phyloP scores from a whole-genome alignment of 1,140 invertebrate species.

The Subanguina moxae region DNA sequence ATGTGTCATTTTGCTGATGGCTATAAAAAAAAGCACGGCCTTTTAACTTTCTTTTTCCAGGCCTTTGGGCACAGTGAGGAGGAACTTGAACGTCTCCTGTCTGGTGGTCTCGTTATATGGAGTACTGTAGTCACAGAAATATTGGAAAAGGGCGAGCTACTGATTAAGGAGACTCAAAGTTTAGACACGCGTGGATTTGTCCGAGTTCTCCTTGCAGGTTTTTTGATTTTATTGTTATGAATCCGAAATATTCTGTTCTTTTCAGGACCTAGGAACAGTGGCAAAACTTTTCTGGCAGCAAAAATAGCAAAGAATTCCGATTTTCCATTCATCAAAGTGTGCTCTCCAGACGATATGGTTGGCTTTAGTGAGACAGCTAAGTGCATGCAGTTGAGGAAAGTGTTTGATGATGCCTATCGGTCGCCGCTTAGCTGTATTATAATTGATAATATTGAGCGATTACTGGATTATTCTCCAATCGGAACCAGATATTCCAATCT shows the following conservation, averaged over 20 bases:
- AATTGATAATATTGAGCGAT: slow-evolving; percentile 27
- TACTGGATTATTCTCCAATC: slow-evolving; percentile 93
- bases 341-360: slow-evolving; percentile 62
- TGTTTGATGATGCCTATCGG: neutral
- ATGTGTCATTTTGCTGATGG: slow-evolving; percentile 79
- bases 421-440: neutral
- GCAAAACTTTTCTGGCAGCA: slow-evolving; percentile 92
- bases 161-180: slow-evolving; percentile 70
- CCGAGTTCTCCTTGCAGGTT: slow-evolving; percentile 32
- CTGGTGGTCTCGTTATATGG: slow-evolving; percentile 84
- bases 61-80: slow-evolving; percentile 64
- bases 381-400: neutral
- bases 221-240: too few relatives aligned
- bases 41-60: slow-evolving; percentile 35
- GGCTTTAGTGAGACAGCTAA: slow-evolving; percentile 70
- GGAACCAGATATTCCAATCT: slow-evolving; percentile 92
- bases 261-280: slow-evolving; percentile 58
- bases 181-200: neutral
- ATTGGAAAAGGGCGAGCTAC: slow-evolving; percentile 81
- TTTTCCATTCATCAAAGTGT: slow-evolving; percentile 85
- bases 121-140: slow-evolving; percentile 78
- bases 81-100: slow-evolving; percentile 35
- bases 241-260: neutral
- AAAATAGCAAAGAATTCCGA: slow-evolving; percentile 89
- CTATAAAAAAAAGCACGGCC: slow-evolving; percentile 42